These are phyloP conservation scores for Strigamia crassipes DNA, from an alignment of 2,888 invertebrate species.

Conservation along the genomic window DNA sequence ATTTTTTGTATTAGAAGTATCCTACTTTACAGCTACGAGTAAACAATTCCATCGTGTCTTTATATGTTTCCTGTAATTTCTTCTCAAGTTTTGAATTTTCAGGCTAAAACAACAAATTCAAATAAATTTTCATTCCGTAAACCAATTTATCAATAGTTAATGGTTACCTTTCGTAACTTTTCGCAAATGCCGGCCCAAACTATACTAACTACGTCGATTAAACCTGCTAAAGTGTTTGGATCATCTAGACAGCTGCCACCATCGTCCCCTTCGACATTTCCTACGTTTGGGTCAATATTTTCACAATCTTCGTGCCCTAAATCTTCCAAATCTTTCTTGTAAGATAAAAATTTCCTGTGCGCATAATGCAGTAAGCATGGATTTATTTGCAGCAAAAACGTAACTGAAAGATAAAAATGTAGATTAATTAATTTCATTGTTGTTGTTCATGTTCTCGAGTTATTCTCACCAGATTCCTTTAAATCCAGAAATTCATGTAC, in stretches of 20 bases:
- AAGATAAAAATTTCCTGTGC: background rate
- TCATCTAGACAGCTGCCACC: background rate
- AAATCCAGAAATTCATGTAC: background rate
- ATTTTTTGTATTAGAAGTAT: background rate
- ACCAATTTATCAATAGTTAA: background rate
- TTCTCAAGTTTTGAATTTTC: background rate
- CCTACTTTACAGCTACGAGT: background rate
- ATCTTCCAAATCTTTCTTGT: background rate
- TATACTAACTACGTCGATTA: conserved; percentile 30
- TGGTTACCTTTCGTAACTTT: background rate
- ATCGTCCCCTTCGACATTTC: background rate
- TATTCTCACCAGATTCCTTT: background rate
- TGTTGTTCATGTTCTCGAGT: background rate
- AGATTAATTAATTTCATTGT: background rate
- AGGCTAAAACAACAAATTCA: background rate
- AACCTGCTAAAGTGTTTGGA: background rate
- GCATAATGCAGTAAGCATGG: background rate
- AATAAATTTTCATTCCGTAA: too few species aligned
- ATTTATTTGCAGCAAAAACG: background rate
- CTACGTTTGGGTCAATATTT: background rate
- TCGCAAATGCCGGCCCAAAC: conserved; percentile 6
- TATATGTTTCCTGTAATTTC: background rate
- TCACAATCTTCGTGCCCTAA: background rate
- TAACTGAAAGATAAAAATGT: background rate
- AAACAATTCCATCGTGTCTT: background rate